Conservation (phyloP, 2,888 invertebrate genomes). For the Epirrhoe alternata region DNA sequence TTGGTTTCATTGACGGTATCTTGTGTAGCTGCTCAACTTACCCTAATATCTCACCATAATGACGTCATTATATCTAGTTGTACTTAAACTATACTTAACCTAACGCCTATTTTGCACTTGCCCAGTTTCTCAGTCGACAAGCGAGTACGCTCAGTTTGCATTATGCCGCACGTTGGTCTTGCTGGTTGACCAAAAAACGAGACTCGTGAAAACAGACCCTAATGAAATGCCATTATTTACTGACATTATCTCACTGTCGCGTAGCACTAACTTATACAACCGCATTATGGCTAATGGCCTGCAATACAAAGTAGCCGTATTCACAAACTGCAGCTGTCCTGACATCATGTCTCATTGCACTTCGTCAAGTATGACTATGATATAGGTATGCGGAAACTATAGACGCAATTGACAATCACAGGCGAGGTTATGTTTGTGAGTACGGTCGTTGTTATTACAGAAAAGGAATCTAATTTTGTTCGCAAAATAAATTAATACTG, state of each 20-base stretch:
- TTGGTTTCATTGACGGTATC: conserved; percentile 1
- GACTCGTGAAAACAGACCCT: not conserved
- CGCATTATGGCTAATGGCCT: conserved; percentile 30
- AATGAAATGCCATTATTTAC: conserved; percentile 67
- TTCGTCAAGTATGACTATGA: not conserved
- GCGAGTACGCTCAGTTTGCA: not conserved
- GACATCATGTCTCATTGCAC: not conserved
- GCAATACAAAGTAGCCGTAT: conserved; percentile 7
- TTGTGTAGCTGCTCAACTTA: conserved; percentile 19
- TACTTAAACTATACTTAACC: conserved; percentile 49
- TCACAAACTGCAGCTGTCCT: conserved; percentile 8
- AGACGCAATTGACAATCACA: not conserved
- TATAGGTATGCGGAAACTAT: not conserved
- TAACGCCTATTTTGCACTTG: conserved; percentile 24
- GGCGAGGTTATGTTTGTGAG: conserved; percentile 3
- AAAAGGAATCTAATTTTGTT: conserved; percentile 15
- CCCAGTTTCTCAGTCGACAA: not conserved
- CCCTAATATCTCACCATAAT: conserved; percentile 26
- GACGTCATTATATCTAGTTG: conserved; percentile 30
- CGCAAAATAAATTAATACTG: conserved; percentile 30
- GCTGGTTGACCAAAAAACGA: not conserved
- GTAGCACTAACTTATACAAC: conserved; percentile 49
- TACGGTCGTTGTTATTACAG: conserved; percentile 11
- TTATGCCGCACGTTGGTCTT: not conserved
- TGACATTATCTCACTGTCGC: conserved; percentile 64